Conservation (phyloP, 2,888 invertebrate genomes). For the Heteromyza rotundicornis region DNA sequence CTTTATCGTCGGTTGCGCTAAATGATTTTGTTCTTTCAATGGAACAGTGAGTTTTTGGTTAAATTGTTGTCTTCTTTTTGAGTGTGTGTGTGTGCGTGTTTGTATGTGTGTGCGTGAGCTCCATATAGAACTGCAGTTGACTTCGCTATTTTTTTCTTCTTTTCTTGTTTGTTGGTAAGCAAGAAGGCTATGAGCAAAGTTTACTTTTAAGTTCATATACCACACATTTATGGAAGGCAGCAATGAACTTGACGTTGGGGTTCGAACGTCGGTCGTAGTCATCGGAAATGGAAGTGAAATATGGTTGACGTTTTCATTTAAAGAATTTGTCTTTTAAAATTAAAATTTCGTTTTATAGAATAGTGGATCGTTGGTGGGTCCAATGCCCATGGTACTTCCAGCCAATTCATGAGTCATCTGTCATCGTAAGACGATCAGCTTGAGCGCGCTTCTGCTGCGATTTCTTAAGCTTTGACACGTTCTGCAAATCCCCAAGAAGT, state of each 20-base stretch:
- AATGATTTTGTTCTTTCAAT: slow-evolving; percentile 64
- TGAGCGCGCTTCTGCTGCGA: background rate
- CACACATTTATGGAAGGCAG: slow-evolving; percentile 46
- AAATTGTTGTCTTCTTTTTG: slow-evolving; percentile 25
- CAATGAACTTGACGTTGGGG: slow-evolving; percentile 12
- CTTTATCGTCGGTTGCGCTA: slow-evolving; percentile 57
- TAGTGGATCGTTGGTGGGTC: no score
- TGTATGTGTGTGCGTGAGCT: background rate
- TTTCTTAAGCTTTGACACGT: slow-evolving; percentile 16
- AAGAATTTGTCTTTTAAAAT: no score
- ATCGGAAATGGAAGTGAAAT: slow-evolving; percentile 2
- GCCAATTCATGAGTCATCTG: no score
- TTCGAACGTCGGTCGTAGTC: background rate
- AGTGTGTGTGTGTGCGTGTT: background rate
- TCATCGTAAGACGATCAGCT: no score
- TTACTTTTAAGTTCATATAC: slow-evolving; percentile 49
- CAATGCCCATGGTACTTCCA: no score
- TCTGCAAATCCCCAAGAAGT: slow-evolving; percentile 20
- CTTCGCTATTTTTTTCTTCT: background rate
- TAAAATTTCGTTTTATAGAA: no score
- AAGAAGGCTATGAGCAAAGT: no score
- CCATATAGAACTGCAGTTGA: no score
- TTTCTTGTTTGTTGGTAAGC: slow-evolving; percentile 3
- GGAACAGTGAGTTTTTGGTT: slow-evolving; percentile 62
- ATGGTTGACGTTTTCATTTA: no score